Conservation (phyloP, 2,113 vertebrate genomes). For the Caranx melampygus region DNA sequence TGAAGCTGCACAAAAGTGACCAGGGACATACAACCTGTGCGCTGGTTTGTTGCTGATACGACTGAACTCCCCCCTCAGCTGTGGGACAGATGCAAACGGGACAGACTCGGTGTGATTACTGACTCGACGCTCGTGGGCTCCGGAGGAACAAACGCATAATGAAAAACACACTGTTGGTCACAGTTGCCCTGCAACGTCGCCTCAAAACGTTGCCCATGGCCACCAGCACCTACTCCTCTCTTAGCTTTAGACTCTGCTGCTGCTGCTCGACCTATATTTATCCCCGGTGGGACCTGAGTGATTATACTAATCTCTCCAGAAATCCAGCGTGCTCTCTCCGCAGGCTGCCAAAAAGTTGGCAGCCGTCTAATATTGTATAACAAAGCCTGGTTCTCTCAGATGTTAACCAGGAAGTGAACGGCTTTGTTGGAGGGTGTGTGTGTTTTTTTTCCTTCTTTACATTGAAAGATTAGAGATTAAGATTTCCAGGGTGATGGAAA, state of each 20-base stretch:
- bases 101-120: neutral
- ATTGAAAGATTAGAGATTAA: constrained; percentile 40
- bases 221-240: constrained; percentile 48
- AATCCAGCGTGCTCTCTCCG: constrained; percentile 61
- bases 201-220: constrained; percentile 64
- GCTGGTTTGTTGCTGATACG: neutral
- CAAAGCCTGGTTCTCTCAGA: constrained; percentile 62
- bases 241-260: constrained; percentile 46
- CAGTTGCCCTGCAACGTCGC: constrained; percentile 60
- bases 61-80: neutral
- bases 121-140: constrained; percentile 23
- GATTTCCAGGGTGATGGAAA: constrained; percentile 1
- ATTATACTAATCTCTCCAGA: constrained; percentile 76
- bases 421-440: constrained; percentile 39
- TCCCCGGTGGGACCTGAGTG: constrained; percentile 60
- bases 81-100: neutral
- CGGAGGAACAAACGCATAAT: constrained; percentile 28
- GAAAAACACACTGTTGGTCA: constrained; percentile 52
- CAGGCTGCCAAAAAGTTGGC: constrained; percentile 65
- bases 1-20: neutral
- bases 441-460: neutral
- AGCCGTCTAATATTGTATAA: constrained; percentile 49
- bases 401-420: constrained; percentile 46
- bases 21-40: neutral
- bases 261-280: constrained; percentile 67